phyloP scores from a whole-genome alignment of 1,140 invertebrate genomes.

The Bombus consobrinus region DNA sequence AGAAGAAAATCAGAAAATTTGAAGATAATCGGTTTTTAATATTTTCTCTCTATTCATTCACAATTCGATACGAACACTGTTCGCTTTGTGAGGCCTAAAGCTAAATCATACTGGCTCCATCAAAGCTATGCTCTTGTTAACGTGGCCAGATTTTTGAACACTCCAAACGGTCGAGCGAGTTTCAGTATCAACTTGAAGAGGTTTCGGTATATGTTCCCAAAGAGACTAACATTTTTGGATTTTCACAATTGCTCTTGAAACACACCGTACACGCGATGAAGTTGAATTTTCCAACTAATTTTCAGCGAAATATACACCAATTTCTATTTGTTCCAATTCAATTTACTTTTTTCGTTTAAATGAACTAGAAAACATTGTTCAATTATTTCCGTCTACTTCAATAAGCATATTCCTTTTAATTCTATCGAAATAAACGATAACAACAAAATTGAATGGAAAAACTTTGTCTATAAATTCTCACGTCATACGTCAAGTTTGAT shows the following conservation, averaged over 20 bases:
- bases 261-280: not conserved
- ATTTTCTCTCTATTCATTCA: not conserved
- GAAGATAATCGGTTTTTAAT: not conserved
- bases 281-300: not conserved
- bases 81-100: not conserved
- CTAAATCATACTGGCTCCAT: too few relatives aligned
- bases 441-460: not conserved
- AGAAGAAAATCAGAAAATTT: not conserved
- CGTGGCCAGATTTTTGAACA: not conserved
- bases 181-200: too few relatives aligned
- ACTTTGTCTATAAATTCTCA: not conserved
- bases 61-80: not conserved
- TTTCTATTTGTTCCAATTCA: not conserved
- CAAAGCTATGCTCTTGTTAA: not conserved
- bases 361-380: not conserved
- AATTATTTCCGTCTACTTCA: not conserved
- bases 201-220: not conserved
- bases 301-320: too few relatives aligned
- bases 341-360: not conserved
- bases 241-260: not conserved
- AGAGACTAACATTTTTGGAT: not conserved
- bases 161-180: not conserved
- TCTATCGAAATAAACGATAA: not conserved
- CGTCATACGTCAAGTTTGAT: not conserved
- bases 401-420: not conserved